A percentile compares a stretch with the other conserved stretches of the same genome.
Conservation (phyloP, 2,888 invertebrate genomes). For the Ommatoiulus sabulosus region DNA sequence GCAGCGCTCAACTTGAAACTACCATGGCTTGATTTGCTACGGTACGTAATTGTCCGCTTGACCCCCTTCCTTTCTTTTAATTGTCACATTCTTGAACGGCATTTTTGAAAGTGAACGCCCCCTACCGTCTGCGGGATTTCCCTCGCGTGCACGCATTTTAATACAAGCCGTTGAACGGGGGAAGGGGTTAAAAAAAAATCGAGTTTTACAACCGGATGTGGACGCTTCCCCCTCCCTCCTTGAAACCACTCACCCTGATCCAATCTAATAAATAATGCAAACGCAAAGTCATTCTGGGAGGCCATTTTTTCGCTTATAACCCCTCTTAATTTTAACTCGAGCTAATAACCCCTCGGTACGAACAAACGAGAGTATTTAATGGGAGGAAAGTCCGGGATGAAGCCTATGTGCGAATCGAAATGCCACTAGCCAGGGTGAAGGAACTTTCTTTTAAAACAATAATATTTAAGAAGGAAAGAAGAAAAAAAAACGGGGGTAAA, state of each 20-base stretch:
- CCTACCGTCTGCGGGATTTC: conserved; percentile 15
- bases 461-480: not conserved
- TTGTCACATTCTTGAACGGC: not conserved
- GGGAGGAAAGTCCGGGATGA: conserved; percentile 8
- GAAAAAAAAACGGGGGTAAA: not conserved
- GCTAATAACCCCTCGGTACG: conserved; percentile 16
- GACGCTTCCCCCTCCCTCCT: conserved; percentile 4
- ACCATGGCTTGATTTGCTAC: not conserved
- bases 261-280: conserved; percentile 13
- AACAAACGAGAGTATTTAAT: conserved; percentile 26
- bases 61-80: conserved; percentile 3
- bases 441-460: not conserved
- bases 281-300: conserved; percentile 16
- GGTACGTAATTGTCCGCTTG: not conserved
- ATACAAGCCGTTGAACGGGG: not conserved
- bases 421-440: not conserved
- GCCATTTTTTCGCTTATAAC: not conserved
- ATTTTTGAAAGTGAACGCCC: conserved; percentile 5
- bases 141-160: not conserved
- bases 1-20: not conserved
- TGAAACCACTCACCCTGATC: not conserved
- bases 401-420: conserved; percentile 6
- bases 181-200: conserved; percentile 4
- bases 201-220: conserved; percentile 22
- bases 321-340: conserved; percentile 28